Base-by-base conservation (phyloP, 2,888 invertebrate genomes). In the Nemotelus nigrinus region DNA sequence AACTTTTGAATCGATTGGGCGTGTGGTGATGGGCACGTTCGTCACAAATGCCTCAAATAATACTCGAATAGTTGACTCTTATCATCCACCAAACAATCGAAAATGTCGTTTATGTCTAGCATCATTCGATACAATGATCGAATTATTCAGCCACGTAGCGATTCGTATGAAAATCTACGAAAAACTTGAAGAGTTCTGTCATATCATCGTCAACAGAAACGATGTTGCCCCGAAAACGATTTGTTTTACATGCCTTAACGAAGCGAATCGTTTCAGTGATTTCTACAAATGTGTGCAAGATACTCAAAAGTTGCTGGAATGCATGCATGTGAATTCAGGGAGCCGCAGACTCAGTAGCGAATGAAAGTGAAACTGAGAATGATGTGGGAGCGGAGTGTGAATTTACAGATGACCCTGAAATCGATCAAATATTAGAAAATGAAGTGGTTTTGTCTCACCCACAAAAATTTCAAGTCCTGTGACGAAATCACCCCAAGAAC, bases 221-320 rank as follows among this genome's bases (percentile, higher is more conserved):
- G 79, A 79, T 70, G 25, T 4, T n/a, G 55, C 75, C 4, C 75
- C 79, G 2, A 77, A 44, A 48, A 60, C 45, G 8, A 79, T 79
- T 60, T 79, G 79, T 57, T 77, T 79, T 25, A 77, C 63, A 8
- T 79, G 79, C 48, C 47, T 79, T 3, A 77, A 75, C 64, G 79
- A 79, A 74, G 67, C 77, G n/a, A 77, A 75, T 64, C 53, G 79
- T 2, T 79, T 79, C 44, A 39, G 58, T 7, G 77, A 79, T 74
- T 79, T 79, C 58, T 79, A 77, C 43, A 77, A 58, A n/a, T 55
- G 71, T 41, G 63, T 79, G 3, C 79, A 79, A 43, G 77, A 77
- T 3, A 79, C 77, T 55, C 79, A 79, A 53, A 79, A 79, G 64
- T 57, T 79, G n/a, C 55, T 79, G 45, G 55, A 25, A 25, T 25